Percentiles rank a stretch among this genome's conserved stretches.
phyloP scores from a whole-genome alignment of 2,888 invertebrate species.

The Melanotus villosus region DNA sequence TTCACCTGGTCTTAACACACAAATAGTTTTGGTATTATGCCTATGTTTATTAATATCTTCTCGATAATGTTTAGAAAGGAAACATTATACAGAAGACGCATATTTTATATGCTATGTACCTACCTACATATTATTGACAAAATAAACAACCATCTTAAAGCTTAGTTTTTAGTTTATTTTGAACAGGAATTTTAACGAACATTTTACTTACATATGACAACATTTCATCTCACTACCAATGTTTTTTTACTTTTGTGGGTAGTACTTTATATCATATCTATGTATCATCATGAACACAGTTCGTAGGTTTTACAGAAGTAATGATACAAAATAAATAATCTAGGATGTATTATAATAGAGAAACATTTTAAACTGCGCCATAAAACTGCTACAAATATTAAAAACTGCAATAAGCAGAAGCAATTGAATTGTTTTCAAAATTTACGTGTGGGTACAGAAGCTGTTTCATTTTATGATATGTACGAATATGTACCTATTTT shows the following conservation, averaged over 20 bases:
- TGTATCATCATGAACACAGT: constrained; percentile 37
- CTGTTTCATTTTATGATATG: constrained; percentile 15
- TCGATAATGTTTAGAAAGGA: constrained; percentile 12
- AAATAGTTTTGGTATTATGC: constrained; percentile 22
- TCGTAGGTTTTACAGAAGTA: constrained; percentile 15
- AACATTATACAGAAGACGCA: constrained; percentile 32
- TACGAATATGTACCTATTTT: constrained; percentile 3
- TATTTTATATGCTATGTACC: constrained; percentile 35
- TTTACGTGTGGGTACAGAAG: too few species aligned
- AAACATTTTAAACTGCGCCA: not conserved
- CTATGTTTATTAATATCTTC: constrained; percentile 25
- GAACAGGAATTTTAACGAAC: constrained; percentile 38
- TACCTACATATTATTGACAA: constrained; percentile 41
- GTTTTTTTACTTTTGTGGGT: constrained; percentile 19
- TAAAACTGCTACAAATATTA: constrained; percentile 1
- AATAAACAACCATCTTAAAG: constrained; percentile 44
- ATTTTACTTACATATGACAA: constrained; percentile 40
- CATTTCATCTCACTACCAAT: constrained; percentile 40
- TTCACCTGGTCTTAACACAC: constrained; percentile 11
- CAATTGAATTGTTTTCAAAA: too few species aligned
- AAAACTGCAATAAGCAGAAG: not conserved
- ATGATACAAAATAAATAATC: not conserved
- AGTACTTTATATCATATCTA: constrained; percentile 21
- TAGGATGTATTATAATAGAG: not conserved
- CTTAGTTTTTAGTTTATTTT: constrained; percentile 34